These are phyloP conservation scores for Tadarida brasiliensis DNA, from an alignment of 2,797 vertebrate genomes.

Conservation along the genomic window DNA sequence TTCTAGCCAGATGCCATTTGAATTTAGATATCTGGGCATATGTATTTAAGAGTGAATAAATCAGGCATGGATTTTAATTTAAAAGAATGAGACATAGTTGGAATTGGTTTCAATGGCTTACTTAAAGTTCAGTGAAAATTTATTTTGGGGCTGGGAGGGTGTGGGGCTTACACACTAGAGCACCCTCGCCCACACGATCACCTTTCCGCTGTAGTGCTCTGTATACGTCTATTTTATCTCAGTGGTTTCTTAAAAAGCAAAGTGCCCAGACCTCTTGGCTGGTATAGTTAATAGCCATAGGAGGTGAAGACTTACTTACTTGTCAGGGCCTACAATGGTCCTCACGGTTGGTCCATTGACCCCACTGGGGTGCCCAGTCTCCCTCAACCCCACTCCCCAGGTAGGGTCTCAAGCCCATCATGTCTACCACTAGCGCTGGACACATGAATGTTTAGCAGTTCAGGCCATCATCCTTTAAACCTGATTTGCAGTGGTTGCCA, in stretches of 20 bases:
- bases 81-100: background rate
- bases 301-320: background rate
- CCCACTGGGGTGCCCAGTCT: background rate
- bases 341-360: background rate
- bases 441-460: constrained; percentile 72
- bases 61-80: background rate
- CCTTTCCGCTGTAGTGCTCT: background rate
- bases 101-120: background rate
- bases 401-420: background rate
- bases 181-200: accelerated
- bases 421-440: background rate
- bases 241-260: constrained; percentile 6
- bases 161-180: background rate
- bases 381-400: accelerated
- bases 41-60: background rate
- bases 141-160: background rate
- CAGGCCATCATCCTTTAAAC: constrained; percentile 83
- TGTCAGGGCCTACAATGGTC: background rate
- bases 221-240: background rate
- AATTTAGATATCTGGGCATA: constrained; percentile 9
- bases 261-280: background rate
- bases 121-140: background rate
- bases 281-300: background rate
- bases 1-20: background rate
- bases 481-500: constrained; percentile 86